Conservation (phyloP, 1,140 invertebrate genomes). For the Zaprionus ornatus region DNA sequence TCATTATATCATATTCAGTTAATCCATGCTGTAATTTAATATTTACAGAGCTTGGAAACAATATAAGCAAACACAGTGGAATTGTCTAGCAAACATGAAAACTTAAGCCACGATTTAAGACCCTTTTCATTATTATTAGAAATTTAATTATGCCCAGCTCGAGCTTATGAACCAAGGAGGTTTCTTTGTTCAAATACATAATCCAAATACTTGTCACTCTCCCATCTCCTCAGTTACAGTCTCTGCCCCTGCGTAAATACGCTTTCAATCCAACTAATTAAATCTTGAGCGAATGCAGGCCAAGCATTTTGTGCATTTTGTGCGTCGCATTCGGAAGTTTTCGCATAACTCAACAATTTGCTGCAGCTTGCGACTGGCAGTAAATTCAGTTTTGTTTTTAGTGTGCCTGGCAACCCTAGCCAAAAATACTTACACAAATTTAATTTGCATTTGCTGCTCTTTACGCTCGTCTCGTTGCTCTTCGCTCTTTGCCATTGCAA, state of each 20-base stretch:
- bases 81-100: background rate
- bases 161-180: background rate
- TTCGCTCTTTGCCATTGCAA: background rate
- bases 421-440: conserved; percentile 5
- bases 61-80: background rate
- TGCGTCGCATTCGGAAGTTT: conserved; percentile 14
- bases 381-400: conserved; percentile 19
- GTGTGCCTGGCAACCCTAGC: conserved; percentile 24
- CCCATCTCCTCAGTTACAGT: background rate
- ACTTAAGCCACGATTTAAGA: background rate
- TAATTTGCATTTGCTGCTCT: background rate
- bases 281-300: conserved; percentile 1
- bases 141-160: background rate
- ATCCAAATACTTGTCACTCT: background rate
- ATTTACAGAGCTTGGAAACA: background rate
- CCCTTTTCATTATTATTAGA: conserved; percentile 2
- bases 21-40: background rate
- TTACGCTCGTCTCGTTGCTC: background rate
- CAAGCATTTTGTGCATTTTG: background rate
- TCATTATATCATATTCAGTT: background rate
- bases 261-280: conserved; percentile 20
- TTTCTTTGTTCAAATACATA: conserved; percentile 4
- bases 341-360: conserved; percentile 20
- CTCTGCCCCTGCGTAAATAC: conserved; percentile 7
- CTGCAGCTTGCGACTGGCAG: background rate